Percentiles rank a stretch among this genome's conserved stretches.
Conservation (phyloP, 2,797 vertebrate genomes). For the Gouania willdenowi region DNA sequence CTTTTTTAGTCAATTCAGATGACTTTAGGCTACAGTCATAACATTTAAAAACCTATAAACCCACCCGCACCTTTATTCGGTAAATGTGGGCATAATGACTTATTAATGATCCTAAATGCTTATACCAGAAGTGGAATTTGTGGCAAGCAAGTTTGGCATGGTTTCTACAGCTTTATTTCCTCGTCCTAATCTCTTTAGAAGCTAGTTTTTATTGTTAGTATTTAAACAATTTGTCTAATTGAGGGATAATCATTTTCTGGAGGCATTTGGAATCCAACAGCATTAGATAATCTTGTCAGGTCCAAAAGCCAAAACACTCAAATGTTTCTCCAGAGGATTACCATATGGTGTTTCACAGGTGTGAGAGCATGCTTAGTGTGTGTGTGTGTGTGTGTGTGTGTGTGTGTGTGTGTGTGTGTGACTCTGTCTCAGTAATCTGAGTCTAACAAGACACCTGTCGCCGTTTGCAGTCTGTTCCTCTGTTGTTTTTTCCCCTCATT, state of each 20-base stretch:
- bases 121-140: too few species aligned
- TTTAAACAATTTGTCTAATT: constrained; percentile 8
- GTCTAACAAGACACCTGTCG: constrained; percentile 61
- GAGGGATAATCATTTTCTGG: constrained; percentile 19
- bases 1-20: too few species aligned
- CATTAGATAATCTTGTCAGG: constrained; percentile 11
- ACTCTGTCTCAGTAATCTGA: constrained; percentile 26
- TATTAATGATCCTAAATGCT: background rate
- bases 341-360: constrained; percentile 46
- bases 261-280: constrained; percentile 5
- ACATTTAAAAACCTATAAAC: too few species aligned
- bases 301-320: constrained; percentile 34
- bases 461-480: constrained; percentile 52
- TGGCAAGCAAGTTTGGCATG: too few species aligned
- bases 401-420: constrained; percentile 8
- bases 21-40: too few species aligned
- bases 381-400: constrained; percentile 9
- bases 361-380: constrained; percentile 13
- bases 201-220: background rate
- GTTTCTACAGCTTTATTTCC: background rate
- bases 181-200: too few species aligned
- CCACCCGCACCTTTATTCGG: too few species aligned
- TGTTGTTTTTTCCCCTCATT: constrained; percentile 68
- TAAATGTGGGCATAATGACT: background rate
- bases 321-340: constrained; percentile 34